Evolutionary conservation across 1,140 invertebrate genomes (phyloP), one percentile per base, ranked within the genome.

Genomic region (Nilaparvata lugens): DNA sequence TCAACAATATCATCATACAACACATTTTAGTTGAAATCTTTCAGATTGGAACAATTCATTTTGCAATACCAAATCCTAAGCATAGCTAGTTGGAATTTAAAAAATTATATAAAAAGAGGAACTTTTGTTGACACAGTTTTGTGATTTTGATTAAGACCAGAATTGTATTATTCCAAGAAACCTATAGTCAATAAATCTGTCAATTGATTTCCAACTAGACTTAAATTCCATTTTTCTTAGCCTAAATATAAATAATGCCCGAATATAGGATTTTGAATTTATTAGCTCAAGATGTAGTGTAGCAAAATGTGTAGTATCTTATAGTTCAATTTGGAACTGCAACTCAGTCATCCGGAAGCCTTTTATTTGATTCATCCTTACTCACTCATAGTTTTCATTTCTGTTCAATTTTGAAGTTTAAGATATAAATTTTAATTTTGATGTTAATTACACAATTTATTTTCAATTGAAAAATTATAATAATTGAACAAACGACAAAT

Each of bases 181-280:
- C 31, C 31, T 35, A 35, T 35, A 35, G 31, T 35, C 31, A 35
- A 35, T 35, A 35, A 35, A 35, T 35, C 31, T 35, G 21, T 48
- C 2, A 19, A 48, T 48, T 18, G 21, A 48, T 48, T 48, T 62
- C 60, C 60, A 45, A 58, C 56, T 40, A 42, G 57, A 38, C 14
- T 60, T 64, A 64, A 64, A 64, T 64, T 64, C 62, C 42, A 57
- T 59, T 56, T 53, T 64, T 48, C 42, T 58, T 48, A 56, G 23
- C 54, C 52, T 60, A 57, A 64, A 60, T 54, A 56, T 60, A 52
- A 60, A 57, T 60, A 60, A 60, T 60, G 58, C 62, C 62, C 58
- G 57, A 64, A 56, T 40, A 55, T 52, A 58, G 59, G 57, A 35
- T 45, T 60, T 57, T 58, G 62, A 64, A 64, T 64, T 64, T 64